These are phyloP conservation scores for Stichopus chloronotus DNA, from an alignment of 35 echinoderm and acorn worm genomes.

Conservation along the genomic window DNA sequence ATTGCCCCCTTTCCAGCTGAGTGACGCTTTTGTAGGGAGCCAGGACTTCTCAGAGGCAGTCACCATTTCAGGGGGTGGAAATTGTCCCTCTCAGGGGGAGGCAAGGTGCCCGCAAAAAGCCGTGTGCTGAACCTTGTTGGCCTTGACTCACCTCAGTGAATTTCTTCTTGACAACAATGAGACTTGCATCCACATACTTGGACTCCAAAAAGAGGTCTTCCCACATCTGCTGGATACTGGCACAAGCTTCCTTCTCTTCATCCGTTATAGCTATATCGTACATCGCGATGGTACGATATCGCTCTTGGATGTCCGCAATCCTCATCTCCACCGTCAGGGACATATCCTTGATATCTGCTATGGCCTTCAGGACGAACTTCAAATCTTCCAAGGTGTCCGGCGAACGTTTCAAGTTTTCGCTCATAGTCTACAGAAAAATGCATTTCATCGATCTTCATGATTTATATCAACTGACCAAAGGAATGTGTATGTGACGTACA, in stretches of 20 bases:
- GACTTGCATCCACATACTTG: slow-evolving; percentile 96
- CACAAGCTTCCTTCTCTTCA: slow-evolving; percentile 84
- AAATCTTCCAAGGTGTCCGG: slow-evolving; percentile 96
- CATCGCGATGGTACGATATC: slow-evolving; percentile 94
- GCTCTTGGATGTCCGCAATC: slow-evolving; percentile 89
- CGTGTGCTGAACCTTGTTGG: neutral
- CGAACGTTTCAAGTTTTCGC: slow-evolving; percentile 81
- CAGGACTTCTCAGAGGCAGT: too few species aligned
- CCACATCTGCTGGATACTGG: slow-evolving; percentile 84
- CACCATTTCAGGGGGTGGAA: too few species aligned
- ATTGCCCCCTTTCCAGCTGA: too few species aligned
- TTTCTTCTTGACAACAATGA: slow-evolving; percentile 98
- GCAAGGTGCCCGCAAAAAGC: too few species aligned
- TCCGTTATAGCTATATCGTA: slow-evolving; percentile 79
- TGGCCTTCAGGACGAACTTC: slow-evolving; percentile 94
- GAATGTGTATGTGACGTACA: too few species aligned
- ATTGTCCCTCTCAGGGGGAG: too few species aligned
- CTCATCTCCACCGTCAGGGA: slow-evolving; percentile 94
- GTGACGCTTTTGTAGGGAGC: too few species aligned
- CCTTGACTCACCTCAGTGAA: slow-evolving; percentile 84
- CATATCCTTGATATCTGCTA: slow-evolving; percentile 94
- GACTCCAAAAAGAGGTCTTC: slow-evolving; percentile 91
- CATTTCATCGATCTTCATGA: neutral
- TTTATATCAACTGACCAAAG: too few species aligned
- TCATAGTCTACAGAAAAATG: slow-evolving; percentile 59